phyloP scores from a whole-genome alignment of 2,888 invertebrate species.

The Scaptomyza flava region DNA sequence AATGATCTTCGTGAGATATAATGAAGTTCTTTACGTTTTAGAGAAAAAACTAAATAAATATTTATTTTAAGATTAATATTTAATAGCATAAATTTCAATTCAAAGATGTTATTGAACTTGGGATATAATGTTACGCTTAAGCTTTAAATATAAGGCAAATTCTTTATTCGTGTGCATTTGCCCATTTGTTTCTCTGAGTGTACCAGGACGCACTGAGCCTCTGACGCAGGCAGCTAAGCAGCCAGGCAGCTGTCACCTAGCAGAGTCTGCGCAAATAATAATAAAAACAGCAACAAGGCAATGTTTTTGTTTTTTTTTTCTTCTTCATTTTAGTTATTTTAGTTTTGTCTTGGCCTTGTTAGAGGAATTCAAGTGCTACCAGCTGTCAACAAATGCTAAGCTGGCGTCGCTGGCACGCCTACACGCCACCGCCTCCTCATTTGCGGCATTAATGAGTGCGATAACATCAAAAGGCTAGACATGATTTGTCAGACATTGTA shows the following conservation, averaged over 20 bases:
- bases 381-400: conserved; percentile 67
- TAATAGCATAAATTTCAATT: too few relatives aligned
- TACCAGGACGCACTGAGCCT: conserved; percentile 49
- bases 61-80: too few relatives aligned
- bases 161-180: too few relatives aligned
- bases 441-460: conserved; percentile 65
- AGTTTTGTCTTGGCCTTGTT: conserved; percentile 55
- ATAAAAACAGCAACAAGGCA: conserved; percentile 21
- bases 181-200: neutral
- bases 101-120: too few relatives aligned
- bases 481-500: conserved; percentile 69
- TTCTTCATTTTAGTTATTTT: neutral
- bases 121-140: too few relatives aligned
- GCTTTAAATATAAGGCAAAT: too few relatives aligned
- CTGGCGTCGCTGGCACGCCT: conserved; percentile 48
- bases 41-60: too few relatives aligned
- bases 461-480: conserved; percentile 80
- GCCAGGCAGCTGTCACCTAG: conserved; percentile 52
- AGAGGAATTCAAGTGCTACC: conserved; percentile 68
- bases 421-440: conserved; percentile 20
- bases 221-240: conserved; percentile 19
- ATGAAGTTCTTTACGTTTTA: too few relatives aligned
- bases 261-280: conserved; percentile 46
- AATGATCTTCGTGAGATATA: too few relatives aligned
- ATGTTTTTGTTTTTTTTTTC: neutral